Evolutionary conservation across 2,888 invertebrate species (phyloP).

Genomic region (Agriotes lineatus): DNA sequence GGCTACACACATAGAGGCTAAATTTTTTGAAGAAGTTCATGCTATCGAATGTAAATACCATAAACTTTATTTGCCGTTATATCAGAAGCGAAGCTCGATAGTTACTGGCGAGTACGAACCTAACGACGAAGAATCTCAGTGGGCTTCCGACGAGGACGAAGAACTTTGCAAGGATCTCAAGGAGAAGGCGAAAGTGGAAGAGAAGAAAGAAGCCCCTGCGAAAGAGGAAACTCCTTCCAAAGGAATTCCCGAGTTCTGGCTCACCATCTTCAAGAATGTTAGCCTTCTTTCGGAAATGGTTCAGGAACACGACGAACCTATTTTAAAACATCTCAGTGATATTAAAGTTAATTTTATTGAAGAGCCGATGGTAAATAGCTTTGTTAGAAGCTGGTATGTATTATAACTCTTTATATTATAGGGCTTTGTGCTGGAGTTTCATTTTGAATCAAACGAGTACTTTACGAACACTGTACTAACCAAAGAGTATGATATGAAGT

Average conservation of each 20-base stretch:
- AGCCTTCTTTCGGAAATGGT: slow-evolving; percentile 89
- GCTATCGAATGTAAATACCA: slow-evolving; percentile 93
- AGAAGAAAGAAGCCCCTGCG: slow-evolving; percentile 61
- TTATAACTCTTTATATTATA: slow-evolving; percentile 57
- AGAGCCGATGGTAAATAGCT: slow-evolving; percentile 75
- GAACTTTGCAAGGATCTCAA: slow-evolving; percentile 73
- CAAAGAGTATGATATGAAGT: slow-evolving; percentile 93
- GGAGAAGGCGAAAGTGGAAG: slow-evolving; percentile 75
- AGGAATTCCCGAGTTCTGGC: slow-evolving; percentile 97
- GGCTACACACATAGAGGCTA: slow-evolving; percentile 83
- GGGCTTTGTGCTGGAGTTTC: slow-evolving; percentile 89
- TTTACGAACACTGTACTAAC: slow-evolving; percentile 87
- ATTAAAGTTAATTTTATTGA: slow-evolving; percentile 79
- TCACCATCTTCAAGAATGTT: slow-evolving; percentile 93
- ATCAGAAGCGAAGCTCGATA: slow-evolving; percentile 79
- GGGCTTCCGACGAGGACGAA: slow-evolving; percentile 81
- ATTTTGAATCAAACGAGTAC: slow-evolving; percentile 92
- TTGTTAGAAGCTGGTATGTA: not conserved
- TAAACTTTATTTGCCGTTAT: slow-evolving; percentile 80
- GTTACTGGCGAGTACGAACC: slow-evolving; percentile 87
- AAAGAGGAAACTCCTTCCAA: slow-evolving; percentile 63
- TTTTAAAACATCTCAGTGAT: slow-evolving; percentile 86
- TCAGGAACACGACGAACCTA: slow-evolving; percentile 89
- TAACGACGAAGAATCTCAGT: slow-evolving; percentile 88
- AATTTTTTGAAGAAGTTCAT: slow-evolving; percentile 95